phyloP scores from a whole-genome alignment of 1,140 invertebrate species.

The Drosophila sp. region DNA sequence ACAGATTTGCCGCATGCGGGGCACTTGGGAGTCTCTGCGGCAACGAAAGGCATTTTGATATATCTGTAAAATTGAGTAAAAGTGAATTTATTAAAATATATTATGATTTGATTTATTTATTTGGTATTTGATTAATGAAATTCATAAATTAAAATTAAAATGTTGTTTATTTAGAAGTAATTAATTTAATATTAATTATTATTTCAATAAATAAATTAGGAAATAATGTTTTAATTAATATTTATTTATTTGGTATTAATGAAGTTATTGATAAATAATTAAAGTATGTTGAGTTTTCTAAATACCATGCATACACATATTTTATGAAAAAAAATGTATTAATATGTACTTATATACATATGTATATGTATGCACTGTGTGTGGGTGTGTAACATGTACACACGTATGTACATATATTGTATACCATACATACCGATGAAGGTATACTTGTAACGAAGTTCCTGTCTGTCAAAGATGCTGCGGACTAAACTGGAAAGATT shows the following conservation, averaged over 20 bases:
- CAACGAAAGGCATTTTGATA: slow-evolving; percentile 97
- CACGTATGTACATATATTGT: slow-evolving; percentile 25
- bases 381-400: neutral
- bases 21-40: slow-evolving; percentile 97
- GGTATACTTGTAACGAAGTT: slow-evolving; percentile 79
- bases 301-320: too few species aligned
- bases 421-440: slow-evolving; percentile 65
- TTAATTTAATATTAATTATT: too few species aligned
- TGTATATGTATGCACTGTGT: slow-evolving; percentile 25
- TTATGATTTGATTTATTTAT: too few species aligned
- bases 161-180: too few species aligned
- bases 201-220: too few species aligned
- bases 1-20: slow-evolving; percentile 99
- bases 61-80: slow-evolving; percentile 48
- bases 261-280: too few species aligned
- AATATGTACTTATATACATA: slow-evolving; percentile 13
- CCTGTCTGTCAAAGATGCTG: slow-evolving; percentile 80
- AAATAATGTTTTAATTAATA: too few species aligned
- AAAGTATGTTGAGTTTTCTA: too few species aligned
- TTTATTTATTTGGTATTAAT: too few species aligned
- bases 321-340: slow-evolving; percentile 17
- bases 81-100: too few species aligned
- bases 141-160: too few species aligned
- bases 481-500: slow-evolving; percentile 84
- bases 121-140: too few species aligned